Evolutionary conservation across 2,797 vertebrate genomes (phyloP).

Genomic region (Glyptemys insculpta): DNA sequence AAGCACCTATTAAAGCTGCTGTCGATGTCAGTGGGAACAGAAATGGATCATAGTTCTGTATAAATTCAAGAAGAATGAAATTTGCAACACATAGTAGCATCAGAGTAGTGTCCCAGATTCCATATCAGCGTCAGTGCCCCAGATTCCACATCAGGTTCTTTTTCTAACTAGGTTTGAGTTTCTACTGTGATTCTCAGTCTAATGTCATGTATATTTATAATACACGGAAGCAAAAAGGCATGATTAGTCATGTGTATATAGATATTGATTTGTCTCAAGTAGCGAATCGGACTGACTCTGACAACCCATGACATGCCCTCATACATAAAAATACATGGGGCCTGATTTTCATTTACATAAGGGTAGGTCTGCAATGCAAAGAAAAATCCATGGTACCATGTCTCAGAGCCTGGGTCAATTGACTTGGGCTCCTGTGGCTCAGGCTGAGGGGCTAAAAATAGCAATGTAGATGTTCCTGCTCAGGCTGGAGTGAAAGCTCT

Average conservation of each 20-base stretch:
- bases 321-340: background rate
- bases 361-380: background rate
- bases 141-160: slow-evolving; percentile 61
- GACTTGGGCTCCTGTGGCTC: background rate
- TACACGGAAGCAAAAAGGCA: background rate
- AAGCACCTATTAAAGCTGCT: slow-evolving; percentile 65
- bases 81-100: slow-evolving; percentile 35
- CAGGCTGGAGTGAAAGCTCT: background rate
- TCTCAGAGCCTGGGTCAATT: background rate
- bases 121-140: slow-evolving; percentile 31
- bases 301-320: slow-evolving; percentile 5
- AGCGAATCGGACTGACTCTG: background rate
- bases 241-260: slow-evolving; percentile 51
- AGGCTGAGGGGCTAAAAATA: background rate
- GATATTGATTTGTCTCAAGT: slow-evolving; percentile 40
- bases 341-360: background rate
- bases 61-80: slow-evolving; percentile 53
- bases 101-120: slow-evolving; percentile 58
- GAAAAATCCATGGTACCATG: background rate
- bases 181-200: slow-evolving; percentile 36
- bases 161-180: slow-evolving; percentile 62
- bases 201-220: background rate
- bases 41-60: slow-evolving; percentile 71
- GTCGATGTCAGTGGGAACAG: slow-evolving; percentile 61
- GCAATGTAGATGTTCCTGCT: background rate